Evolutionary conservation across 2,888 invertebrate species (phyloP).

Genomic region (Poecilobothrus nobilitatus): DNA sequence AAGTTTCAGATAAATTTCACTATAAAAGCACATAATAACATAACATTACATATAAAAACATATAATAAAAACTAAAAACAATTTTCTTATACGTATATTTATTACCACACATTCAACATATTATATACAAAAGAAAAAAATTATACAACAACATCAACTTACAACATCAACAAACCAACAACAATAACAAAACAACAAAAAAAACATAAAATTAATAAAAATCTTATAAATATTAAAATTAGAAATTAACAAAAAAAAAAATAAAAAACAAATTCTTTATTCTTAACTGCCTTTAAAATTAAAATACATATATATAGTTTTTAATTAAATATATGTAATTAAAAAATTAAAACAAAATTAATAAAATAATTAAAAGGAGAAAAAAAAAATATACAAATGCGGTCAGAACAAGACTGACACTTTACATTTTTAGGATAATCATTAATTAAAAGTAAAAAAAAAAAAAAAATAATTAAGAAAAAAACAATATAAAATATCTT

Average conservation of each 20-base stretch:
- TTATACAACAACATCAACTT: too few species aligned
- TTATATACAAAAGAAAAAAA: background rate
- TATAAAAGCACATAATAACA: conserved; percentile 7
- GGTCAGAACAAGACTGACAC: conserved; percentile 3
- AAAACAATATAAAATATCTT: background rate
- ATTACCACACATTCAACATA: background rate
- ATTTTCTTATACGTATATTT: conserved; percentile 12
- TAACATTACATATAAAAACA: too few species aligned
- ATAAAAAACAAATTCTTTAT: conserved; percentile 11
- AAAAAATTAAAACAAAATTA: background rate
- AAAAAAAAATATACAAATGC: background rate
- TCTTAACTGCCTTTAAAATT: background rate
- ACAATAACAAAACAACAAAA: conserved; percentile 17
- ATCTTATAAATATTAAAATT: background rate
- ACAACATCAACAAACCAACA: background rate
- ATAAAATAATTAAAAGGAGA: background rate
- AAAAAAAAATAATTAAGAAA: background rate
- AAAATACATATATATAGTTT: background rate
- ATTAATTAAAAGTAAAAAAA: background rate
- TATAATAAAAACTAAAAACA: background rate
- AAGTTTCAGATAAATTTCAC: conserved; percentile 7
- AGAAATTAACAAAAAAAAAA: background rate
- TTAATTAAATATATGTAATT: background rate
- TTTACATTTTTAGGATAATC: conserved; percentile 1
- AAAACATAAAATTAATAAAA: conserved; percentile 16